These are phyloP conservation scores for Drosophila sechellia DNA, from an alignment of 1,140 invertebrate species.

Conservation along the genomic window DNA sequence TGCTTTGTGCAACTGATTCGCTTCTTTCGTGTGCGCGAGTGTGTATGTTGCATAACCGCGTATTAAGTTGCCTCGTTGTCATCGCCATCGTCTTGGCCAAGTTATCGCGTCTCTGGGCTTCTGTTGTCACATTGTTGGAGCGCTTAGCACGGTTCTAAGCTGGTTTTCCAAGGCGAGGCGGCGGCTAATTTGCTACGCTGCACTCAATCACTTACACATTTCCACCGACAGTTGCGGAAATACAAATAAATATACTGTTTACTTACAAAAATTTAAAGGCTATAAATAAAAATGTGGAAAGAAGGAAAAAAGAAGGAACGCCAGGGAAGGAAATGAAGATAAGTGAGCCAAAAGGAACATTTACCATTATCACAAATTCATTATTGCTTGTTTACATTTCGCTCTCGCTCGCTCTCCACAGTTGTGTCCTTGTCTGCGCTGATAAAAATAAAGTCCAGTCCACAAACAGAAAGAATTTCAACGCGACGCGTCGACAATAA, in stretches of 20 bases:
- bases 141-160: conserved; percentile 34
- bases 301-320: conserved; percentile 1
- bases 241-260: conserved; percentile 64
- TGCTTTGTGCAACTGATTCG: conserved; percentile 52
- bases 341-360: conserved; percentile 27
- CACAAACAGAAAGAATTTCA: conserved; percentile 51
- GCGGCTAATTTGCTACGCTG: conserved; percentile 12
- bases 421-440: conserved; percentile 39
- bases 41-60: conserved; percentile 40
- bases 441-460: conserved; percentile 61
- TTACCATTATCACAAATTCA: conserved; percentile 49
- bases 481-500: conserved; percentile 45
- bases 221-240: conserved; percentile 54
- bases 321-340: conserved; percentile 9
- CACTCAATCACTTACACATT: conserved; percentile 31
- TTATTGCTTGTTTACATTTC: conserved; percentile 54
- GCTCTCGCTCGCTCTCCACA: neutral
- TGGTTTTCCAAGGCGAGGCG: conserved; percentile 9
- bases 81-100: conserved; percentile 40
- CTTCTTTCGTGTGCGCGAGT: conserved; percentile 5
- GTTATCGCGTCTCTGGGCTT: conserved; percentile 20
- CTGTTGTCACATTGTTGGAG: conserved; percentile 27
- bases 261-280: conserved; percentile 69
- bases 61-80: conserved; percentile 50
- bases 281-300: conserved; percentile 59